Percentiles rank a stretch among this genome's conserved stretches.
Conservation (phyloP, 2,797 vertebrate genomes). For the Hafferia zeledoni region DNA sequence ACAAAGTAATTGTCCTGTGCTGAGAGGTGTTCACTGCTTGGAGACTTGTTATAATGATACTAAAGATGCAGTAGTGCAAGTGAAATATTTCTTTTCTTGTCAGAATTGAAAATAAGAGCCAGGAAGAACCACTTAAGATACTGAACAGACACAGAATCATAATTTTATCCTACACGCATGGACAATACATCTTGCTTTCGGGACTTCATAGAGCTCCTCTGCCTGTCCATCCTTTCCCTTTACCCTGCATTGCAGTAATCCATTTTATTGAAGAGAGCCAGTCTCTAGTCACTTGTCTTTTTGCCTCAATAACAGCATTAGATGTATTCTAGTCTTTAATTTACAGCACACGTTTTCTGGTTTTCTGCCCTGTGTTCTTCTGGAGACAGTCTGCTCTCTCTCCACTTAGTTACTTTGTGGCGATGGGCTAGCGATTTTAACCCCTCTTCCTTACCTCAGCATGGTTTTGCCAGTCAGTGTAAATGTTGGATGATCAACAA, state of each 20-base stretch:
- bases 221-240: background rate
- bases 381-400: background rate
- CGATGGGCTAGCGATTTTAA: background rate
- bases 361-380: background rate
- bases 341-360: background rate
- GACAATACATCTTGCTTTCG: background rate
- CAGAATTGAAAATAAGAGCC: background rate
- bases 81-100: background rate
- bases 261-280: background rate
- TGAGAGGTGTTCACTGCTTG: background rate
- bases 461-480: background rate
- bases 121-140: background rate
- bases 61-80: background rate
- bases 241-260: background rate
- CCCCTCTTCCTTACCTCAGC: background rate
- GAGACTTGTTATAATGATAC: background rate
- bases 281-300: background rate
- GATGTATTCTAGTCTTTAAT: background rate
- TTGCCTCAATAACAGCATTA: background rate
- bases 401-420: background rate
- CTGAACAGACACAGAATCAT: background rate
- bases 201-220: background rate
- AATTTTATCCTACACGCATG: fast-evolving
- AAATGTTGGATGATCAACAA: background rate
- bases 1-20: background rate